Evolutionary conservation across 2,888 invertebrate species (phyloP), one percentile per base, ranked within the genome.

Genomic region (Nymphalis c-album): DNA sequence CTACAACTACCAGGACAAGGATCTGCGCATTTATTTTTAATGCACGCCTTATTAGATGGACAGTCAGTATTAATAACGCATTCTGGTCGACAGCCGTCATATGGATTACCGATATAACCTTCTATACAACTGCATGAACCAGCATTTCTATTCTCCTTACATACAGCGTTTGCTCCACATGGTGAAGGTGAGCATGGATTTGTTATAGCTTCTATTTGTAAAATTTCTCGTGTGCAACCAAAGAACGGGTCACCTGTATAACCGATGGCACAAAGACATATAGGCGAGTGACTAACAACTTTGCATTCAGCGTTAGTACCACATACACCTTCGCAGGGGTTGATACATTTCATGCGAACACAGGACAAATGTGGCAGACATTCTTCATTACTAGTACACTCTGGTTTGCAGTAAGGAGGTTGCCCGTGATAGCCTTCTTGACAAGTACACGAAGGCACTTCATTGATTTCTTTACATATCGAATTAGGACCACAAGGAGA

Each of bases 1-100:
- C 96, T 96, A 82, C 96, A 97, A 64, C 94, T 95, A 70, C 96
- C 96, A 26, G 95, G 95, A 76, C 96, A 97, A 31, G 96, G 96
- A 85, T 96, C 95, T 62, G 91, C 86, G 78, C 96, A 96, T 84
- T 95, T 96, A 75, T 94, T 94, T 76, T 94, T 94, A 5, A 95
- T 87, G 77, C 96, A 96, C 7, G 96, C 95, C 78, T 85, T 93
- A 77, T 95, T 94, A 5, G 95, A 93, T 1, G 94, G 87, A 79
- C 96, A 96, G 80, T 96, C 96, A 0, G 95, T 94, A 82, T 95
- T 95, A 3, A 95, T 86, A 1, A 94, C 89, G 82, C 96, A 96
- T 88, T 96, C 96, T 17, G 96, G 96, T 65, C 96, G 92, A 78
- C 96, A 96, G 17, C 95, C 95, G 85, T 95, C 95, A 74, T 96